Evolutionary conservation across 2,888 invertebrate genomes (phyloP), one percentile per base, ranked within the genome.

Genomic region (Caenorhabditis sp.): DNA sequence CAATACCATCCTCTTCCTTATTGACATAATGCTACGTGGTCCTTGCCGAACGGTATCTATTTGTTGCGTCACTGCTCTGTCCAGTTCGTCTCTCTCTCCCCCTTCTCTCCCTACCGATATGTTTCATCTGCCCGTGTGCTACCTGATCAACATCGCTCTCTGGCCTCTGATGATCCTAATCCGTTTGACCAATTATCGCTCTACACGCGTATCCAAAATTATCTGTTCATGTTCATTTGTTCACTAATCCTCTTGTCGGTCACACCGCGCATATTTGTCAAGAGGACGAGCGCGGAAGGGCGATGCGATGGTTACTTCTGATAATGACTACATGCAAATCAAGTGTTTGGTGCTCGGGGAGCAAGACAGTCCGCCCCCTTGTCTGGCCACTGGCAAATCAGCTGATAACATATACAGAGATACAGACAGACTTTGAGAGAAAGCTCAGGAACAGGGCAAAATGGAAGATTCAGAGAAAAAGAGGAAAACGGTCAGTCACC

Each of bases 161-260:
- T n/a, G 22, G 20, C 32, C n/a, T 32, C 11, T 56, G 18, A 47
- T 47, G 47, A 11, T 13, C 51, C 20, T 55, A 60, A 70, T 69
- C 69, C 69, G 35, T n/a, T 51, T 37, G 60, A 60, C 69, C 69
- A 70, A 70, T 70, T 70, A 70, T 70, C 20, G n/a, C 18, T 20
- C 47, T 11, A 32, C 20, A 28, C 28, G 28, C 55, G 28, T 51
- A 55, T 28, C 55, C 28, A 13, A n/a, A 20, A 20, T 18, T 32
- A 28, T 28, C 55, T 28, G 56, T n/a, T 24, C 51, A 47, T 47
- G 47, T 47, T 47, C 47, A 40, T 9, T 40, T 15, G 3, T 4
- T 55, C 69, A 70, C 60, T 70, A 70, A 70, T 60, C 58, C 69
- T 35, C 6, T 18, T 51, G 51, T 51, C 51, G 51, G 51, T 24